phyloP scores from a whole-genome alignment of 92 coral and sea anemone species.

The Metridium senile region DNA sequence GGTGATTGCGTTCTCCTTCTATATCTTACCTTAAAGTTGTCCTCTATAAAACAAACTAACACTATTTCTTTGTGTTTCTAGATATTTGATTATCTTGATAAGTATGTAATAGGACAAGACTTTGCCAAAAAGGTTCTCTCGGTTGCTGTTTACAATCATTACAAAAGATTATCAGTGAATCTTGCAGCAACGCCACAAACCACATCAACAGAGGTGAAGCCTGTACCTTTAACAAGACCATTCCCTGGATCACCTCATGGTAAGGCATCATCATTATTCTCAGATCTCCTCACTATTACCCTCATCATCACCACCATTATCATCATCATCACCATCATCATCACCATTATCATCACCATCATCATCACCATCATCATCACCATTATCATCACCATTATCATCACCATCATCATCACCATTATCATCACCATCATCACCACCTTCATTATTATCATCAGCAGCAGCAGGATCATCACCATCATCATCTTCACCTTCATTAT shows the following conservation, averaged over 20 bases:
- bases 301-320: no score
- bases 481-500: no score
- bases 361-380: background rate
- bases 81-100: conserved; percentile 93
- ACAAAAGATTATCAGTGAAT: conserved; percentile 90
- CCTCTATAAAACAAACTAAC: no score
- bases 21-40: no score
- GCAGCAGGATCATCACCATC: no score
- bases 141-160: conserved; percentile 97
- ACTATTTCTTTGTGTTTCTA: conserved; percentile 28
- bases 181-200: conserved; percentile 56
- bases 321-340: background rate
- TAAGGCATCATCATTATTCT: conserved; percentile 11
- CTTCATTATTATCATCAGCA: no score
- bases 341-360: background rate
- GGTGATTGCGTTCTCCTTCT: no score
- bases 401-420: background rate
- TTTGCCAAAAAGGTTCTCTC: conserved; percentile 95
- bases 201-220: conserved; percentile 71
- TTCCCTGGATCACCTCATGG: conserved; percentile 94
- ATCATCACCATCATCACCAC: no score
- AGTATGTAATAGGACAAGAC: conserved; percentile 95
- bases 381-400: background rate
- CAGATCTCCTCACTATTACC: background rate
- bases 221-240: conserved; percentile 81